phyloP scores from a whole-genome alignment of 2,113 vertebrate species.

The Gracilinanus agilis region DNA sequence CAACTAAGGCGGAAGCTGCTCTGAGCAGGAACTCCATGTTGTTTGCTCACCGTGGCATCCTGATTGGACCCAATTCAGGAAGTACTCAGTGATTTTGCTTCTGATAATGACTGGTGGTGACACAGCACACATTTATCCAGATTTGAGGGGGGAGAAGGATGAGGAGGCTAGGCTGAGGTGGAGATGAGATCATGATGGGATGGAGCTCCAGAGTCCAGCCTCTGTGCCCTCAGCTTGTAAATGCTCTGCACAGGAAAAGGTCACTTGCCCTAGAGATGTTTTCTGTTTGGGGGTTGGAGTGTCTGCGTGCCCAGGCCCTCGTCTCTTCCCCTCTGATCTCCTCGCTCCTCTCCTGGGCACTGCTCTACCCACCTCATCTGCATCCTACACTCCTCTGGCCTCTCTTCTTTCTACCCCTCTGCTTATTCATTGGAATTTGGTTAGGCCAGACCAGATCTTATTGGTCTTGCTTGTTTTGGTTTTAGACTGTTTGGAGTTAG shows the following conservation, averaged over 20 bases:
- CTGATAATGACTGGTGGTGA: background rate
- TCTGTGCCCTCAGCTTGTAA: background rate
- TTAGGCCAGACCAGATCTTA: background rate
- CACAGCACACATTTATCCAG: background rate
- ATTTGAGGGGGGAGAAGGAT: no score
- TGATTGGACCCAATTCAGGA: background rate
- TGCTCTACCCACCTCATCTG: slow-evolving; percentile 24
- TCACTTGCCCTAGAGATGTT: background rate
- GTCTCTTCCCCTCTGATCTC: background rate
- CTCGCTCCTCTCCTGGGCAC: background rate
- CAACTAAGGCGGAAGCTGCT: background rate
- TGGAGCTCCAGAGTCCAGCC: background rate
- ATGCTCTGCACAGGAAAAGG: background rate
- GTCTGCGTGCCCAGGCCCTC: background rate
- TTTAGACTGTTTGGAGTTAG: no score
- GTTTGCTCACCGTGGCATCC: background rate
- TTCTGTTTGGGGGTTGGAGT: background rate
- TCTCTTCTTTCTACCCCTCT: background rate
- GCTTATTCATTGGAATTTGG: background rate
- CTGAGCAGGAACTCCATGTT: background rate
- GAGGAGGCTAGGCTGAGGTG: no score
- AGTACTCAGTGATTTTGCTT: background rate
- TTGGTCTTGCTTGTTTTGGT: background rate
- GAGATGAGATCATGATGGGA: background rate
- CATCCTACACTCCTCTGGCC: background rate